Conservation (phyloP, 1,140 invertebrate species). For the Asobara japonica region DNA sequence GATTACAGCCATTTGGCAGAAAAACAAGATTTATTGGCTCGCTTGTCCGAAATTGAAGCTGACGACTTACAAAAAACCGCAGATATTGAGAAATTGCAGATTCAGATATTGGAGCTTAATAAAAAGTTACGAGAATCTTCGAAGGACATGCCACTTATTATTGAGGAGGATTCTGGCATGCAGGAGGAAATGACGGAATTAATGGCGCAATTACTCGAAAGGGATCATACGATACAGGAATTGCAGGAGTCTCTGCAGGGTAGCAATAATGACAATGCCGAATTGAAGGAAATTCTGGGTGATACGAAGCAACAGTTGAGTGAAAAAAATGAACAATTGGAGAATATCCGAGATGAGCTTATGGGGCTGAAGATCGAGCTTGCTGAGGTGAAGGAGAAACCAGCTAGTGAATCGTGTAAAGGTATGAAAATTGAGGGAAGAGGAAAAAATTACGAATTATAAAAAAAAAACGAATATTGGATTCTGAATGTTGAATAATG, state of each 20-base stretch:
- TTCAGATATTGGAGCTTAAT: conserved; percentile 32
- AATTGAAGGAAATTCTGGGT: conserved; percentile 31
- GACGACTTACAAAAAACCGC: background rate
- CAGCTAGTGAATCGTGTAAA: conserved; percentile 45
- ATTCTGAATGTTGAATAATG: background rate
- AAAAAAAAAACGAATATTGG: background rate
- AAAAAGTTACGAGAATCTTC: conserved; percentile 26
- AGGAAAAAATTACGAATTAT: background rate
- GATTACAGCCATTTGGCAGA: conserved; percentile 34
- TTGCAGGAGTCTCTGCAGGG: conserved; percentile 26
- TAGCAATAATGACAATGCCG: conserved; percentile 29
- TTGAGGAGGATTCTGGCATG: conserved; percentile 17
- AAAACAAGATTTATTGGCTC: conserved; percentile 36
- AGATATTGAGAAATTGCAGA: conserved; percentile 32
- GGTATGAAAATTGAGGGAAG: conserved; percentile 38
- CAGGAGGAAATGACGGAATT: conserved; percentile 20
- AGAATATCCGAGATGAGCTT: conserved; percentile 46
- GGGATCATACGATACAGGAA: conserved; percentile 8
- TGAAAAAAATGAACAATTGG: conserved; percentile 44
- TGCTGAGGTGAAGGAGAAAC: conserved; percentile 41
- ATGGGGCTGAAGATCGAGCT: conserved; percentile 43
- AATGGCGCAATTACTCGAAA: conserved; percentile 22
- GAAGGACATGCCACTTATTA: conserved; percentile 4
- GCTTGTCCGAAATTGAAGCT: conserved; percentile 32
- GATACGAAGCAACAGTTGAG: conserved; percentile 35